Evolutionary conservation across 1,140 invertebrate species (phyloP), one percentile per base, ranked within the genome.

Genomic region (Drosophila oshimai): DNA sequence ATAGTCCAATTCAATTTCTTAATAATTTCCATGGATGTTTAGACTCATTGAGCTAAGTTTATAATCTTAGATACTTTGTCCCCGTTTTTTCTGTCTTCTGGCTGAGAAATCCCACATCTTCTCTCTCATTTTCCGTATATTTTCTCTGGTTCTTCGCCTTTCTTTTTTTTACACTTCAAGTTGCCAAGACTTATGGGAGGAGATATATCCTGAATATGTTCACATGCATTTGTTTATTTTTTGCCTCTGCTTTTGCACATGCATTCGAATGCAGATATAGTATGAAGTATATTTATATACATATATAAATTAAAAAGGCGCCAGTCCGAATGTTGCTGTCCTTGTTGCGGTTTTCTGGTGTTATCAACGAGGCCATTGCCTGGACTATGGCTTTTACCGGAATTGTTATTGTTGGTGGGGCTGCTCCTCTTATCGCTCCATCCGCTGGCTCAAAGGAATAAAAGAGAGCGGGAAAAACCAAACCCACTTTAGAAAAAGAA

Each of bases 231-330:
- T 33, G 29, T 37, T 18, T 64, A 5, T 53, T 13, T 13, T 7
- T 22, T 18, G 18, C 37, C 3, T 24, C 6, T 13, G 20, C 41
- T 13, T 13, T 4, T 24, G 13, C 26, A n/a, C 17, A 6, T 33
- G 29, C 51, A 45, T 67, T 37, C 39, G 7, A 33, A 33, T 60
- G 33, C 44, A 68, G 33, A 58, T 71, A 28, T 49, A 15, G 28
- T 55, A 22, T 50, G n/a, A n/a, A n/a, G n/a, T n/a, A n/a, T n/a
- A n/a, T n/a, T n/a, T n/a, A n/a, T n/a, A n/a, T n/a, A n/a, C n/a
- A 44, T 26, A 70, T 53, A 79, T 64, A 70, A 60, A 79, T 74
- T 70, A 78, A 44, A 78, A 69, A 62, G 37, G 45, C 67, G 46
- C 51, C 50, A 58, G 42, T 41, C 67, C 29, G 51, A 76, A 50